Percentiles rank a stretch among this genome's conserved stretches.
These are phyloP conservation scores for Pheosia gnoma DNA, from an alignment of 2,888 invertebrate species.

Conservation along the genomic window DNA sequence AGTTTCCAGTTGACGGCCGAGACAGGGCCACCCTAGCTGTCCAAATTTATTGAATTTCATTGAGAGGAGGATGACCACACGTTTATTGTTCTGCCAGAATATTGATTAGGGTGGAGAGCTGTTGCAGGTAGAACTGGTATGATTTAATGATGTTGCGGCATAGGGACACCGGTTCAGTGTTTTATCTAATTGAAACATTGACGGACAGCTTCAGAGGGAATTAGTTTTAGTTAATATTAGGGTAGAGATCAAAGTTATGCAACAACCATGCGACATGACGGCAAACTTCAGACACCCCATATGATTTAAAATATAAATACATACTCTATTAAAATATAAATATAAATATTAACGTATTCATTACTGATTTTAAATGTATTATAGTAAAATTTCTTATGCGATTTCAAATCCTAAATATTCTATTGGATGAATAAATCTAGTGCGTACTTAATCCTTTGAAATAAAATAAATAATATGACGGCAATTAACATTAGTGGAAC, in stretches of 20 bases:
- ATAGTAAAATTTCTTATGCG: no score
- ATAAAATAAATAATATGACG: no score
- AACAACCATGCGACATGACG: no score
- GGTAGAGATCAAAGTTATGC: neutral
- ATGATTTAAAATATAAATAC: no score
- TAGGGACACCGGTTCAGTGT: constrained; percentile 14
- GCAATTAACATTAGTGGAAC: no score
- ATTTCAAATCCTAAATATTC: no score
- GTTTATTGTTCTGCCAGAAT: constrained; percentile 69
- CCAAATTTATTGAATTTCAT: constrained; percentile 78
- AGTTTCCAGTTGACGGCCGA: constrained; percentile 71
- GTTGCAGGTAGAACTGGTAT: constrained; percentile 55
- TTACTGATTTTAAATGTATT: no score
- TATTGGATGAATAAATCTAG: no score
- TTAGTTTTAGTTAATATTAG: neutral
- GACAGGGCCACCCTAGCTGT: constrained; percentile 58
- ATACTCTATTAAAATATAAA: no score
- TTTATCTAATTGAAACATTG: constrained; percentile 38
- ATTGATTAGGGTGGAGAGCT: constrained; percentile 66
- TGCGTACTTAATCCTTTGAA: no score
- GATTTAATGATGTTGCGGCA: constrained; percentile 49
- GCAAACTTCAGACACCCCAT: no score
- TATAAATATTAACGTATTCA: no score
- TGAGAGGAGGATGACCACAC: constrained; percentile 72
- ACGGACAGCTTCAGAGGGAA: constrained; percentile 16